Evolutionary conservation across 1,140 invertebrate genomes (phyloP).

Genomic region (Chironomus striatipennis): DNA sequence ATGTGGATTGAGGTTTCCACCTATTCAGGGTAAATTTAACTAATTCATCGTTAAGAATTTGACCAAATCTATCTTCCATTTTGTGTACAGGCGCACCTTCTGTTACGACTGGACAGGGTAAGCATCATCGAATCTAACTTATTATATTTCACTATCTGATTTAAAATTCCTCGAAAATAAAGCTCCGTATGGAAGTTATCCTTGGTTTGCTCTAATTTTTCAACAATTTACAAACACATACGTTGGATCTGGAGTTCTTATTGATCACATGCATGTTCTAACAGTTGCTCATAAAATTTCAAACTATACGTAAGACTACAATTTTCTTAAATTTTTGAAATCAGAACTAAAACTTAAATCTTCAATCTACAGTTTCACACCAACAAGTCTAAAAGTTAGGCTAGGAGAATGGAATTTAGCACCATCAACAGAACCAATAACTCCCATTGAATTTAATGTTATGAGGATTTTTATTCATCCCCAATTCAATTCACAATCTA

Average conservation of each 20-base stretch:
- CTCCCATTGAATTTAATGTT: slow-evolving; percentile 49
- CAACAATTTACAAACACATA: slow-evolving; percentile 47
- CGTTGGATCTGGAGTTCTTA: slow-evolving; percentile 56
- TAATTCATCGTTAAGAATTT: too few relatives aligned
- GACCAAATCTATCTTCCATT: too few relatives aligned
- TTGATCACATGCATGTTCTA: slow-evolving; percentile 52
- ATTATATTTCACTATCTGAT: slow-evolving; percentile 45
- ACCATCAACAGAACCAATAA: slow-evolving; percentile 49
- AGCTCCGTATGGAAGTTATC: neutral
- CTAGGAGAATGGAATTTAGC: slow-evolving; percentile 35
- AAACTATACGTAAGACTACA: slow-evolving; percentile 45
- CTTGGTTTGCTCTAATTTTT: slow-evolving; percentile 30
- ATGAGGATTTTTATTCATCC: slow-evolving; percentile 52
- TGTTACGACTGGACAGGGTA: slow-evolving; percentile 37
- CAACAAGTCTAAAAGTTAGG: neutral
- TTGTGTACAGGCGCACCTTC: slow-evolving; percentile 34
- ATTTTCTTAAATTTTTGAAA: neutral
- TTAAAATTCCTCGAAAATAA: slow-evolving; percentile 75
- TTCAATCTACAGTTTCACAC: neutral
- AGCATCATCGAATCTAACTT: too few relatives aligned
- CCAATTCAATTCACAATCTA: slow-evolving; percentile 46
- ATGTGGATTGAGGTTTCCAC: slow-evolving; percentile 35
- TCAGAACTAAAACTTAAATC: neutral
- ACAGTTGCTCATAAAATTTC: slow-evolving; percentile 60
- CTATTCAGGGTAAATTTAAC: slow-evolving; percentile 33